Conservation (phyloP, 92 coral and sea anemone species). For the Phymanthus crucifer region DNA sequence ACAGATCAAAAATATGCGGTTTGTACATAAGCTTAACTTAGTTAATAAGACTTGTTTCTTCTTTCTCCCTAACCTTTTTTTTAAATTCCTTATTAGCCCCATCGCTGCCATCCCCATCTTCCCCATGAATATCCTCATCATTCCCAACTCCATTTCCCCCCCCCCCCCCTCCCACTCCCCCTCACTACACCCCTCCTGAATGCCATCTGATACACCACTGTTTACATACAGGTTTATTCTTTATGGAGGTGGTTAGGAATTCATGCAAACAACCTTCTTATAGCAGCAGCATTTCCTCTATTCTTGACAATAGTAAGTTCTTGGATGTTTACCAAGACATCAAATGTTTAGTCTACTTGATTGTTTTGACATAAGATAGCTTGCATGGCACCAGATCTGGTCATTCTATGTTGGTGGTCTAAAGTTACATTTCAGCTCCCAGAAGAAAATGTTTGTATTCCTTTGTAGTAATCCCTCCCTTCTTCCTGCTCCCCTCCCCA, state of each 20-base stretch:
- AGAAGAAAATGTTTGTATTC: too few relatives aligned
- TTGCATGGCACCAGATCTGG: neutral
- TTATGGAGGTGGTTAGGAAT: conserved; percentile 87
- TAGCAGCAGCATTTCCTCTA: conserved; percentile 72
- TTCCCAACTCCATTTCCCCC: neutral
- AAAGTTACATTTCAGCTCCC: too few relatives aligned
- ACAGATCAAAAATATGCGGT: neutral
- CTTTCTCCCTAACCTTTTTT: neutral
- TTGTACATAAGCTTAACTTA: too few relatives aligned
- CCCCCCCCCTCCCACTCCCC: neutral
- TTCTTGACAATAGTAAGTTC: conserved; percentile 76
- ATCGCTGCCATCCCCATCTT: neutral
- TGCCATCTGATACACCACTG: neutral
- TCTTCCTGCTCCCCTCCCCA: too few relatives aligned
- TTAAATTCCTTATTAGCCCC: neutral
- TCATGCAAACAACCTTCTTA: conserved; percentile 50
- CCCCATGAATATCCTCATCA: too few relatives aligned
- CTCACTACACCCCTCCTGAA: too few relatives aligned
- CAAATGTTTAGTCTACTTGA: neutral
- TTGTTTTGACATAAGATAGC: neutral
- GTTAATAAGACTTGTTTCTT: neutral
- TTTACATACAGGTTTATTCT: conserved; percentile 35
- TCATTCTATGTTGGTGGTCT: too few relatives aligned
- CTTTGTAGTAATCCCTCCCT: too few relatives aligned
- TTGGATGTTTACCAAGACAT: neutral